Conservation (phyloP, 2,797 vertebrate species). For the Acestrorhynchus altus region DNA sequence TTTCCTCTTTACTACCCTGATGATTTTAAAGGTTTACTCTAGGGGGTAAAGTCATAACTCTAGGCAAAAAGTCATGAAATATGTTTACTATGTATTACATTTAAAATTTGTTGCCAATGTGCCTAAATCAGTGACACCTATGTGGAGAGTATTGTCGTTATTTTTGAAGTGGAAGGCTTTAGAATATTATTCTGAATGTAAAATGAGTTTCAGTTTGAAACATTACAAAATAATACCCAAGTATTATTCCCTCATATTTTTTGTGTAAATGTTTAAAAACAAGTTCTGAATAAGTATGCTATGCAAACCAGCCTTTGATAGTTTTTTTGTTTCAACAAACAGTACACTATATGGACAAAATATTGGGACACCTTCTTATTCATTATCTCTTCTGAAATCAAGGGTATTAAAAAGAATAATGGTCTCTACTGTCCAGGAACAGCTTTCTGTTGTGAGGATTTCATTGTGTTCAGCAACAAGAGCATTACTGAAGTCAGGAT, state of each 20-base stretch:
- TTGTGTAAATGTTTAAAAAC: constrained; percentile 9
- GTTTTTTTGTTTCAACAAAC: constrained; percentile 1
- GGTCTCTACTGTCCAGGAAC: no score
- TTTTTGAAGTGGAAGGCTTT: constrained; percentile 56
- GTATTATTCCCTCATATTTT: constrained; percentile 30
- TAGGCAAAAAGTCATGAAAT: constrained; percentile 11
- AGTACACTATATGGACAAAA: no score
- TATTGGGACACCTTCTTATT: no score
- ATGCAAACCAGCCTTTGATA: constrained; percentile 12
- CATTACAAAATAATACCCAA: constrained; percentile 32
- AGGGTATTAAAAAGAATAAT: no score
- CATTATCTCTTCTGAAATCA: no score
- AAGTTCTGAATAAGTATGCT: no score
- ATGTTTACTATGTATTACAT: constrained; percentile 47
- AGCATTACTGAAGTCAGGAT: no score
- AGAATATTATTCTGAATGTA: constrained; percentile 60
- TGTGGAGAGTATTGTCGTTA: constrained; percentile 52
- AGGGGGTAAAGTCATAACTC: constrained; percentile 11
- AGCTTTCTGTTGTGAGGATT: no score
- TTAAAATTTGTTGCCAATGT: constrained; percentile 55
- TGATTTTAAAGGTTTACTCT: constrained; percentile 38
- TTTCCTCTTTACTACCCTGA: constrained; percentile 18
- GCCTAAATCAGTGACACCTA: constrained; percentile 45
- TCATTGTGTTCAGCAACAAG: no score
- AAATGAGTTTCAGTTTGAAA: constrained; percentile 42